Base-by-base conservation (phyloP, 1,140 invertebrate genomes). In the Panagrolaimus sp. region DNA sequence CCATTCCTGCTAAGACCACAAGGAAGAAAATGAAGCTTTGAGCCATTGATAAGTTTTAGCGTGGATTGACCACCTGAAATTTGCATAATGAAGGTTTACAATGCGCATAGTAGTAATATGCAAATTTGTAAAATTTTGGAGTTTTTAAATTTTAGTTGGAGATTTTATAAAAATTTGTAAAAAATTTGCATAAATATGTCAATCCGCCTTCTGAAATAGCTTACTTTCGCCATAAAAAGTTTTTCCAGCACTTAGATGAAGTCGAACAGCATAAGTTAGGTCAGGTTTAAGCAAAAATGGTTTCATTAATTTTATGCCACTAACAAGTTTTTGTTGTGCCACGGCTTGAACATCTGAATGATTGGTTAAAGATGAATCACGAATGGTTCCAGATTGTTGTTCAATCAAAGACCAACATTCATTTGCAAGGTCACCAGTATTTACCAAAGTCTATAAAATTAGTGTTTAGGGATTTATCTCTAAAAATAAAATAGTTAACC, bases 161-260 rank as follows among this genome's bases (percentile, higher is more conserved):
- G n/a, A n/a, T n/a, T n/a, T n/a, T n/a, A n/a, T n/a, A n/a, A n/a
- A n/a, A n/a, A n/a, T n/a, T n/a, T n/a, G n/a, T n/a, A n/a, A n/a
- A n/a, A n/a, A n/a, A n/a, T n/a, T n/a, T n/a, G n/a, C n/a, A n/a
- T n/a, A n/a, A n/a, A n/a, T n/a, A n/a, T n/a, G n/a, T n/a, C n/a
- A n/a, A n/a, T n/a, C n/a, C n/a, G n/a, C n/a, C n/a, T n/a, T n/a
- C n/a, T n/a, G n/a, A 17, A 43, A n/a, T 48, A 28, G 46, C 24
- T 24, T 65, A 44, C 71, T 70, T 66, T 81, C 80, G 26, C 79
- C 79, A 43, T 71, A 80, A 28, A 70, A 75, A 6, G 80, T 81
- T 47, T 83, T 81, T 14, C 69, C 71, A 32, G 48, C 76, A 44
- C 69, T 74, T 52, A 71, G 55, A 3, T 55, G 70, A 6, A 82